These are phyloP conservation scores for Graptemys geographica DNA, from an alignment of 2,797 vertebrate genomes.

Conservation along the genomic window DNA sequence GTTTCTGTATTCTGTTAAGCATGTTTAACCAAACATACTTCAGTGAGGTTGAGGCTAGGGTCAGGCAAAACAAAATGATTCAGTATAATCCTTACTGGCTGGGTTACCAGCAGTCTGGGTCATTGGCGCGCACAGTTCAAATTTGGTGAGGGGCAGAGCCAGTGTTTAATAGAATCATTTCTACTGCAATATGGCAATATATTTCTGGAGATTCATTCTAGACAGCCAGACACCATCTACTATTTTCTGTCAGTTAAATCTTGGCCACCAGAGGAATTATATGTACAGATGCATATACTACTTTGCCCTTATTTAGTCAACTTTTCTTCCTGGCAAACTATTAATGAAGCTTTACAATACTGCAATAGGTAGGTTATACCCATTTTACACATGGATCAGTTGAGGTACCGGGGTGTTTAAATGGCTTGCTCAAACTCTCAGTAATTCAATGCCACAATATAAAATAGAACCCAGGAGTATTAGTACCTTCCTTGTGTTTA, in stretches of 20 bases:
- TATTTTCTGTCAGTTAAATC: neutral
- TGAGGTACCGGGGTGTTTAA: neutral
- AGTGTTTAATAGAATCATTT: neutral
- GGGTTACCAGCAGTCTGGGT: neutral
- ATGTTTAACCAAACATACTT: neutral
- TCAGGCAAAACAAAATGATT: neutral
- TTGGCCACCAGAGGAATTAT: conserved; percentile 32
- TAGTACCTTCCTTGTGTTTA: neutral
- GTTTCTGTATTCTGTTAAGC: neutral
- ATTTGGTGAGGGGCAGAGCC: neutral
- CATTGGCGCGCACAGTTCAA: neutral
- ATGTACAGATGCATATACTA: conserved; percentile 37
- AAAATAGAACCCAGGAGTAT: neutral
- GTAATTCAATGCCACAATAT: fast-evolving
- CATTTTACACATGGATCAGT: neutral
- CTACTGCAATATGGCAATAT: neutral
- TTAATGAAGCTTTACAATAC: neutral
- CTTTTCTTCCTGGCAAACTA: neutral
- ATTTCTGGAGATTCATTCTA: neutral
- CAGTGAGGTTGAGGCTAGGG: neutral
- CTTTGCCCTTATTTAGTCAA: conserved; percentile 3
- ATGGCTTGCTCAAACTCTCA: neutral
- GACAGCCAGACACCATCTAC: neutral
- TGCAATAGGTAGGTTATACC: neutral
- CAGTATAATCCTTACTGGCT: conserved; percentile 28